Conservation (phyloP, 2,113 vertebrate species). For the Oryzias celebensis region DNA sequence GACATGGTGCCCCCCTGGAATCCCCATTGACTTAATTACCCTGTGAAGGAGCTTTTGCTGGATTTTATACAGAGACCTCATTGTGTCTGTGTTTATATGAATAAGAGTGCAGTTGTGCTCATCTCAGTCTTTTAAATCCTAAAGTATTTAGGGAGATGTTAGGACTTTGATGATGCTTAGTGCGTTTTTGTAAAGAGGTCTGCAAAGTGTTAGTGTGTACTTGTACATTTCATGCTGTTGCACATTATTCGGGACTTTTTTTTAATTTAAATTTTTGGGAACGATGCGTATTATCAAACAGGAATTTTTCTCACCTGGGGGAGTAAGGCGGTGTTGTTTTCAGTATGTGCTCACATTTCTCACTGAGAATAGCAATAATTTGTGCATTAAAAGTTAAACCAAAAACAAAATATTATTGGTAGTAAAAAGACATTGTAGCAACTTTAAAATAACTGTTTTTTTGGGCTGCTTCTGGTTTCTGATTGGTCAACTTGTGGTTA, state of each 20-base stretch:
- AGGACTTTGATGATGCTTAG: no score
- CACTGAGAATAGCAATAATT: neutral
- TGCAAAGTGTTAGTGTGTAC: no score
- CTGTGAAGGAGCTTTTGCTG: slow-evolving; percentile 27
- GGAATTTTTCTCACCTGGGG: no score
- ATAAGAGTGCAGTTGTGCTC: neutral
- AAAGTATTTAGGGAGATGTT: no score
- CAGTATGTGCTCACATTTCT: slow-evolving; percentile 3
- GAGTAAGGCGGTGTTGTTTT: slow-evolving; percentile 2
- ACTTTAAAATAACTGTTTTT: neutral
- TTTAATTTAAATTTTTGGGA: no score
- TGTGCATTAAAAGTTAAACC: slow-evolving; percentile 7
- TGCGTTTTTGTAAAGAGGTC: no score
- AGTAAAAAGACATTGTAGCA: neutral
- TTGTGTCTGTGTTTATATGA: slow-evolving; percentile 37
- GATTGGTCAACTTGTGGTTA: neutral
- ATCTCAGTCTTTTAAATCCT: neutral
- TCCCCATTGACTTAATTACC: slow-evolving; percentile 55
- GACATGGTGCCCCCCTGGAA: slow-evolving; percentile 53
- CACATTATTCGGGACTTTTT: neutral
- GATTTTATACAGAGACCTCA: slow-evolving; percentile 50
- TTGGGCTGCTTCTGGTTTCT: neutral
- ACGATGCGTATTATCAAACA: no score
- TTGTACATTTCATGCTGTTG: neutral
- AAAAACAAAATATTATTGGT: neutral